Base-by-base conservation (phyloP, 2,888 invertebrate species). In the Drosophila incognita region DNA sequence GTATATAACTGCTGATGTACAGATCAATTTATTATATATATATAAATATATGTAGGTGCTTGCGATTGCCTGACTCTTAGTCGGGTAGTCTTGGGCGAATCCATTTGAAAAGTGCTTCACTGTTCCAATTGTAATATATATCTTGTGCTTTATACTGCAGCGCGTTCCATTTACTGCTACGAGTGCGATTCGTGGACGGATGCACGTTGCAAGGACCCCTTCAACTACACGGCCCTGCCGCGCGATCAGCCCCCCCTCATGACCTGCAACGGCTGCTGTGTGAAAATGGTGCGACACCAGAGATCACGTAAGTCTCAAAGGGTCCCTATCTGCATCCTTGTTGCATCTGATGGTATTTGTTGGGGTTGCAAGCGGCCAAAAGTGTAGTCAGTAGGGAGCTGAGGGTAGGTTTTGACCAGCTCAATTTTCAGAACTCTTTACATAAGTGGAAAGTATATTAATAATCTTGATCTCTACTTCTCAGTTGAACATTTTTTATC, bases 121-220 rank as follows among this genome's bases (percentile, higher is more conserved):
- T 31, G 15, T n/a, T 8, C 15, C 42, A 53, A 31, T 58, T 11
- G 38, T 70, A 77, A 77, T 64, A 72, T 36, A 42, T 24, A 4
- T 49, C 1, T 65, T 74, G 77, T 79, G 79, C 49, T 74, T 46
- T 79, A 58, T 76, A 75, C 79, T 65, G 48, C 94, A 98, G 98
- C 97, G 82, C 96, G 97, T 83, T 96, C 97, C 83, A 97, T 98
- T 91, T 97, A 97, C 94, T 98, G 98, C 93, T 98, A 98, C 94
- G 98, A 98, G 93, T 98, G 98, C 92, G 97, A 98, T 94, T 97
- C 97, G 85, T 97, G 97, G 97, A 96, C 96, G 74, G 98, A 98
- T 94, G 95, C 96, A 31, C 94, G 97, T 81, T 98, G 98, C 93
- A 97, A 91, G 96, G 98, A 98, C 93, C 98, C 98, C 1, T 98